A percentile compares a stretch with the other conserved stretches of the same genome.
Conservation (phyloP, 2,113 vertebrate species). For the Pygoscelis adeliae region DNA sequence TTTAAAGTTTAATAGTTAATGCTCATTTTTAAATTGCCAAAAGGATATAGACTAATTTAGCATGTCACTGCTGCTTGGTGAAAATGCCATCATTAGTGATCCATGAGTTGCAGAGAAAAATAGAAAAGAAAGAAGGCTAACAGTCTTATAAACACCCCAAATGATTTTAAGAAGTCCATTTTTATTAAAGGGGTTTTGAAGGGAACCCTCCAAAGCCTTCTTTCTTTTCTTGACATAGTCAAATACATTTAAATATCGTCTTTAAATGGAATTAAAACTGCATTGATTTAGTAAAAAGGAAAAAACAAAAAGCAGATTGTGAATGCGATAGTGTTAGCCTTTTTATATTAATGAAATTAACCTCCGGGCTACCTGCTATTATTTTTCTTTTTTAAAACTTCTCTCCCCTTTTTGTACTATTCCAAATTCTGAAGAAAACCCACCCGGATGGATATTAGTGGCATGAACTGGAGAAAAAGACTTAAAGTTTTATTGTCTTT, state of each 20-base stretch:
- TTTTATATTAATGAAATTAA: neutral
- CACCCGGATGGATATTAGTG: neutral
- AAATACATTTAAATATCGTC: neutral
- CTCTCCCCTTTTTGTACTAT: neutral
- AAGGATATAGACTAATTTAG: conserved; percentile 74
- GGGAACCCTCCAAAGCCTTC: neutral
- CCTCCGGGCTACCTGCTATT: neutral
- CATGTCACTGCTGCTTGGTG: conserved; percentile 65
- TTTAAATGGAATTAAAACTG: neutral
- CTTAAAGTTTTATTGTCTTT: neutral
- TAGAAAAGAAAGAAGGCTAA: neutral
- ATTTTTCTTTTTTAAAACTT: neutral
- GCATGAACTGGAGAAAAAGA: neutral
- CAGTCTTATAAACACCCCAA: neutral
- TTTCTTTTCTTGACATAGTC: neutral
- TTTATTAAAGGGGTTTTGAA: neutral
- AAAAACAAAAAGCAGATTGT: neutral
- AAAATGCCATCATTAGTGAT: conserved; percentile 81
- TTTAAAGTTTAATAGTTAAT: conserved; percentile 58
- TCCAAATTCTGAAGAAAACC: neutral
- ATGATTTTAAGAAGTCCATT: neutral
- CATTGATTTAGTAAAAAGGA: neutral
- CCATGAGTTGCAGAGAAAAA: conserved; percentile 45
- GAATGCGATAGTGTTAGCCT: neutral
- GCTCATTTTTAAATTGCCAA: conserved; percentile 72